Evolutionary conservation across 2,113 vertebrate species (phyloP).

Genomic region (Aspidoscelis tigris): DNA sequence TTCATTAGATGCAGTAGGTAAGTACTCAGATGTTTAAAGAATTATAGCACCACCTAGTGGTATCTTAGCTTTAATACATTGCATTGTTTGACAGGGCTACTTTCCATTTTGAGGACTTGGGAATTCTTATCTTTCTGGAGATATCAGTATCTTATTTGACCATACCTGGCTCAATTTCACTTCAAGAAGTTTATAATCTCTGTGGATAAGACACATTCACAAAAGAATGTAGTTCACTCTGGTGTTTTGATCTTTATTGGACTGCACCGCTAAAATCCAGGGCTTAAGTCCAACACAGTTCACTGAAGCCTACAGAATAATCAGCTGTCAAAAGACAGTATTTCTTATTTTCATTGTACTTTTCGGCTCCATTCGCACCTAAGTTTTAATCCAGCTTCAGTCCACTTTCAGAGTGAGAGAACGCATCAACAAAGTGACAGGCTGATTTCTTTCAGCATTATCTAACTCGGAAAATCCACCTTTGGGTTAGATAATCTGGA

Average conservation of each 20-base stretch:
- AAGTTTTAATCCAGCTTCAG: too few relatives aligned
- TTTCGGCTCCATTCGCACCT: too few relatives aligned
- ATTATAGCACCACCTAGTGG: constrained; percentile 13
- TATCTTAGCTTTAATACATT: not conserved
- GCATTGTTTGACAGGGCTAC: not conserved
- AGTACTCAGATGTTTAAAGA: not conserved
- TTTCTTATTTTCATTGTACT: too few relatives aligned
- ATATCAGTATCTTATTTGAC: not conserved
- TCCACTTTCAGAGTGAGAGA: too few relatives aligned
- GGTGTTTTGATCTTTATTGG: not conserved
- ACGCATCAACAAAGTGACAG: too few relatives aligned
- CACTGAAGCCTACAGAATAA: not conserved
- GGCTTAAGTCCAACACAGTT: not conserved
- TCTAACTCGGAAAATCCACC: too few relatives aligned
- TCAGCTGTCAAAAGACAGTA: not conserved
- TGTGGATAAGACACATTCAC: not conserved
- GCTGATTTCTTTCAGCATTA: too few relatives aligned
- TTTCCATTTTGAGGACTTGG: not conserved
- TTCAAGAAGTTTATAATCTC: too few relatives aligned
- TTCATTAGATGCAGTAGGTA: too few relatives aligned
- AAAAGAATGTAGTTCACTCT: too few relatives aligned
- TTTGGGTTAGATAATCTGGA: too few relatives aligned
- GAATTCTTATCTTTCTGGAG: not conserved
- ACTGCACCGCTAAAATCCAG: not conserved
- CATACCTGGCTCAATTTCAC: not conserved